A percentile compares a stretch with the other conserved stretches of the same genome.
Evolutionary conservation across 23 tunicate genomes (phyloP).

Genomic region (Clavelina lepadiformis): DNA sequence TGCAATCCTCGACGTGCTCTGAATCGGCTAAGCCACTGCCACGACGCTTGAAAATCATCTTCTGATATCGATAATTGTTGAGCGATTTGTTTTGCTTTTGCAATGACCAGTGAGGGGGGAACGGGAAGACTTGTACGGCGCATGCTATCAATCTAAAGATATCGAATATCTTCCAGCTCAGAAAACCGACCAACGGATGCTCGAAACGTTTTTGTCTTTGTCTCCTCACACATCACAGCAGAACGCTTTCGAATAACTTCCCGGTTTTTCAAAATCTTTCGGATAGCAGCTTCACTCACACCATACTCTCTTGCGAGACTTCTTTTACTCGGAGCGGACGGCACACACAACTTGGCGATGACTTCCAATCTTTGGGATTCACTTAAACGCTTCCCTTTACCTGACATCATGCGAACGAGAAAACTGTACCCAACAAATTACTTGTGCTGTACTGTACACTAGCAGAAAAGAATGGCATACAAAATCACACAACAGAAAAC

Average conservation of each 20-base stretch:
- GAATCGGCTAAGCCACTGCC: constrained; percentile 50
- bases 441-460: no score
- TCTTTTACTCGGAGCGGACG: constrained; percentile 28
- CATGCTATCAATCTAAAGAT: constrained; percentile 41
- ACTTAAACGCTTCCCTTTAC: no score
- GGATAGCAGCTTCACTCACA: constrained; percentile 32
- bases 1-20: constrained; percentile 45
- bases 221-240: constrained; percentile 32
- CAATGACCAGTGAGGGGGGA: constrained; percentile 49
- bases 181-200: constrained; percentile 36
- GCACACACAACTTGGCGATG: no score
- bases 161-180: constrained; percentile 34
- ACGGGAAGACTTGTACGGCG: constrained; percentile 33
- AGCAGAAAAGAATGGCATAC: no score
- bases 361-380: no score
- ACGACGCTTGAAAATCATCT: constrained; percentile 26
- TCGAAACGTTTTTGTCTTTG: constrained; percentile 28
- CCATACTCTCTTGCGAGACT: constrained; percentile 37
- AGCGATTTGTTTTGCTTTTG: constrained; percentile 48
- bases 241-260: constrained; percentile 37
- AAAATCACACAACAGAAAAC: no score
- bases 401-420: no score
- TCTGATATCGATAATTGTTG: constrained; percentile 32
- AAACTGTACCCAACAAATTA: no score
- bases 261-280: constrained; percentile 13